Base-by-base conservation (phyloP, 2,797 vertebrate genomes). In the Myotis planiceps region DNA sequence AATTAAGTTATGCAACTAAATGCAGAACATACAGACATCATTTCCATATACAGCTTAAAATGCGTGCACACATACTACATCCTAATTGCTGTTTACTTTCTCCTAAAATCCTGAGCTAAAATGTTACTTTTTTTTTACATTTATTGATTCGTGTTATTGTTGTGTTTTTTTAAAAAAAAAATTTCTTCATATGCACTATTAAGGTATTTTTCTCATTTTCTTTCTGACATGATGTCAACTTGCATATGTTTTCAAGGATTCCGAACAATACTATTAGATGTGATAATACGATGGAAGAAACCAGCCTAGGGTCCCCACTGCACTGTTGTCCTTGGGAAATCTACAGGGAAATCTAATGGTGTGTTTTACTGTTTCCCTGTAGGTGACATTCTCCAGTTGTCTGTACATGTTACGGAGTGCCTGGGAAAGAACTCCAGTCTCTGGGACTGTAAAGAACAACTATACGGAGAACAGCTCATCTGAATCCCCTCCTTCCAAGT, bases 291-390 rank as follows among this genome's bases (percentile, higher is more conserved):
- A 95, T 0, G 0, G 85, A 96, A 89, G 32, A 47, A 95, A 79
- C 72, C 9, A 93, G 5, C 0, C 0, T 1, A 42, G 66, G 81
- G 63, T 76, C 85, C 80, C 32, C 58, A 80, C 84, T 81, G 47
- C 88, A 74, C 90, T 71, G 65, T 81, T 81, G 96, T 97, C 97
- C 89, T 92, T 94, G 51, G 21, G 69, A 94, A 89, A 69, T 91
- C 92, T 96, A 51, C 49, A 86, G 97, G 96, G 96, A 98, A 98
- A 97, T 97, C 85, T 96, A 97, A 89, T 32, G 72, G 92, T 90
- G 55, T 96, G 5, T 94, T 98, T 98, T 96, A 85, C 96, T 92
- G 94, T 97, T 98, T 96, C 96, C 94, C 97, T 98, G 89, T 87
- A 90, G 81, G 92, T 97, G 96, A 97, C 96, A 95, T 88, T 8